phyloP scores from a whole-genome alignment of 2,797 vertebrate genomes.

The Characodon lateralis region DNA sequence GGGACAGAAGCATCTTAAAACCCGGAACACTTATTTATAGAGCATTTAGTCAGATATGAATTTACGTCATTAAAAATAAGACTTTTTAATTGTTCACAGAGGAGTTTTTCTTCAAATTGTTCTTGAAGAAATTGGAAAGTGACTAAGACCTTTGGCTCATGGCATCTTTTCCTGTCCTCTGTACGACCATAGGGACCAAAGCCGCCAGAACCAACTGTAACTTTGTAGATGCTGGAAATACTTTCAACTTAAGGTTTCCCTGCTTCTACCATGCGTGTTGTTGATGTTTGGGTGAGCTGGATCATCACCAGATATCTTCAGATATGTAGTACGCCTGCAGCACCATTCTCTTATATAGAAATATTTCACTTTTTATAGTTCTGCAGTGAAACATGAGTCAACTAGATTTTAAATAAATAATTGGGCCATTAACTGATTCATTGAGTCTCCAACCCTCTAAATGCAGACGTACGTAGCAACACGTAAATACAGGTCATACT shows the following conservation, averaged over 20 bases:
- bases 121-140: neutral
- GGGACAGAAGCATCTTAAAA: constrained; percentile 13
- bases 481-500: too few species aligned
- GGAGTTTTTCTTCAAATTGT: neutral
- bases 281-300: too few species aligned
- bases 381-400: neutral
- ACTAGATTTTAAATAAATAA: too few species aligned
- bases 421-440: too few species aligned
- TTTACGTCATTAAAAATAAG: neutral
- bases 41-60: neutral
- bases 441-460: too few species aligned
- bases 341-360: neutral
- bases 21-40: constrained; percentile 11
- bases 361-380: neutral
- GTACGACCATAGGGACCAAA: neutral
- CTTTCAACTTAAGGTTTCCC: neutral
- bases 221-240: too few species aligned
- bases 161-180: neutral
- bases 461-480: too few species aligned
- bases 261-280: neutral
- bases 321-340: neutral
- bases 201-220: neutral
- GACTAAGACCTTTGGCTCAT: neutral
- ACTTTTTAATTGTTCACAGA: neutral
- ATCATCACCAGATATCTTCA: too few species aligned